Conservation (phyloP, 2,797 vertebrate species). For the Peromyscus eremicus region DNA sequence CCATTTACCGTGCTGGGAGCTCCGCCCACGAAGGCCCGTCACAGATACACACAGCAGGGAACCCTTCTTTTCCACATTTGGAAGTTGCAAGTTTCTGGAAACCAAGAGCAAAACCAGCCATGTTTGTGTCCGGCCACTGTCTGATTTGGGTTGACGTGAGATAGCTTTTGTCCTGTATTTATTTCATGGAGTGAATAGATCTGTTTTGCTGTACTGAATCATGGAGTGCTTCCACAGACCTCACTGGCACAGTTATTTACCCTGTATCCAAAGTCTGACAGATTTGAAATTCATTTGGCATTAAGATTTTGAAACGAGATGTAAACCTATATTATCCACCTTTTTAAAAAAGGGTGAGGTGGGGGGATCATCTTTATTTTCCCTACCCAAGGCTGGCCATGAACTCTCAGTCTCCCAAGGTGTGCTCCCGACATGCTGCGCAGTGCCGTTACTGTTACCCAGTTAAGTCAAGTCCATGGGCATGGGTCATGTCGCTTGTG, state of each 20-base stretch:
- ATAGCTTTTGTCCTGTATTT: background rate
- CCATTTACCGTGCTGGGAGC: background rate
- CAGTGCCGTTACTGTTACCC: background rate
- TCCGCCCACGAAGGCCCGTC: fast-evolving
- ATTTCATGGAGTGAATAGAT: background rate
- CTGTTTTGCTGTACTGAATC: background rate
- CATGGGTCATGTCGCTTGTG: too few relatives aligned
- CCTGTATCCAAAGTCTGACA: background rate
- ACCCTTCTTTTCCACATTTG: background rate
- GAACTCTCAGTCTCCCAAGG: background rate
- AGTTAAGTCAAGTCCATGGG: too few relatives aligned
- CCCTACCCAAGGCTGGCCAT: background rate
- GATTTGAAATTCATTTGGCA: background rate
- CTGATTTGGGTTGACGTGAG: background rate
- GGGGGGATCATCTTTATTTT: background rate
- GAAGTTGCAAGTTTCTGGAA: slow-evolving; percentile 1
- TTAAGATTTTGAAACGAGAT: background rate
- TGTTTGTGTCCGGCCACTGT: background rate
- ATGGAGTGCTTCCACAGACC: background rate
- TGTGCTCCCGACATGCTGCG: too few relatives aligned
- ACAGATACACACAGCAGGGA: background rate
- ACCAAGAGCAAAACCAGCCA: background rate
- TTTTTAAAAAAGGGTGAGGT: background rate
- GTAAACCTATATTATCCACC: background rate
- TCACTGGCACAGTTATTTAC: background rate